Evolutionary conservation across 2,113 vertebrate genomes (phyloP).

Genomic region (Xenopus laevis): DNA sequence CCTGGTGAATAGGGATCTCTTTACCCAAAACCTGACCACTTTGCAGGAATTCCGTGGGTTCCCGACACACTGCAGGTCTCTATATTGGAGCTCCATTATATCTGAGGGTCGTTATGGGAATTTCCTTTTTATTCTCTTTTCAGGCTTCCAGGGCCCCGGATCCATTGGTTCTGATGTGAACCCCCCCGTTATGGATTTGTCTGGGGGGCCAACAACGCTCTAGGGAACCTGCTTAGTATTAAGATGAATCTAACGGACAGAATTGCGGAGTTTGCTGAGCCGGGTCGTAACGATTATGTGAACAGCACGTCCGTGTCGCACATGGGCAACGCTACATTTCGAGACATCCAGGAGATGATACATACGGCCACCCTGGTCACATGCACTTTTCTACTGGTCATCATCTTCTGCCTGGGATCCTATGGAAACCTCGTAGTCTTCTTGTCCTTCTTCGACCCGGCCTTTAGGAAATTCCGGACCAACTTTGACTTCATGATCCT

Average conservation of each 20-base stretch:
- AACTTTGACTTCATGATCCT: slow-evolving; percentile 97
- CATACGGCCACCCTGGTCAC: slow-evolving; percentile 80
- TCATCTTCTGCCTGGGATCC: slow-evolving; percentile 89
- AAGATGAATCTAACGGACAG: slow-evolving; percentile 78
- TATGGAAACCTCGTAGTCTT: slow-evolving; percentile 94
- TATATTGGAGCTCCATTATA: no score
- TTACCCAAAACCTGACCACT: no score
- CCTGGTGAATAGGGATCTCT: no score
- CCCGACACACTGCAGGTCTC: no score
- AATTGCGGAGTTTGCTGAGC: slow-evolving; percentile 62
- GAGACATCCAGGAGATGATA: slow-evolving; percentile 67
- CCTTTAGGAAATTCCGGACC: slow-evolving; percentile 91
- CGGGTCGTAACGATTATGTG: slow-evolving; percentile 48
- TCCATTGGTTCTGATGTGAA: slow-evolving; percentile 18
- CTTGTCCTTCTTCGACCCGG: slow-evolving; percentile 91
- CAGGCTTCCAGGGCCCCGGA: slow-evolving; percentile 45
- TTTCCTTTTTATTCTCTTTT: slow-evolving; percentile 18
- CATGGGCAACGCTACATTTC: slow-evolving; percentile 51
- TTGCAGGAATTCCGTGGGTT: no score
- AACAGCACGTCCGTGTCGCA: slow-evolving; percentile 25
- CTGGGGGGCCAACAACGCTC: background rate
- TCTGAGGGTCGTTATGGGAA: no score
- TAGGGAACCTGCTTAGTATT: slow-evolving; percentile 29
- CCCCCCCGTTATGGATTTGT: slow-evolving; percentile 29
- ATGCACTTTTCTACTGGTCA: slow-evolving; percentile 77